A percentile compares a stretch with the other conserved stretches of the same genome.
Evolutionary conservation across 2,888 invertebrate species (phyloP).

Genomic region (Pristionchus arcanus): DNA sequence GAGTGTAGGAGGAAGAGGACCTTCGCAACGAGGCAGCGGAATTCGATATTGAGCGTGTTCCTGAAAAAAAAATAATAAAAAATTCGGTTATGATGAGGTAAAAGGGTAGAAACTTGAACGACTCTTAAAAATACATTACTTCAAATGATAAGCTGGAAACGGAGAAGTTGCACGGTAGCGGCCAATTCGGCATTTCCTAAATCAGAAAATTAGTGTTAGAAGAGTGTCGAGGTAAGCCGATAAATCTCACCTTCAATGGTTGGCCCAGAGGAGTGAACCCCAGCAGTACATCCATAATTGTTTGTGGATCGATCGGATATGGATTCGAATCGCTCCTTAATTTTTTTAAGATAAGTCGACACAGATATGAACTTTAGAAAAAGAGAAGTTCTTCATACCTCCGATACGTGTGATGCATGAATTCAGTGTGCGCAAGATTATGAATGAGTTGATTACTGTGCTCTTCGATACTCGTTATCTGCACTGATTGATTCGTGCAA

Average conservation of each 20-base stretch:
- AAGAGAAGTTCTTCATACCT: neutral
- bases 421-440: neutral
- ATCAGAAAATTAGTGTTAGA: neutral
- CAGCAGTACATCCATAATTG: neutral
- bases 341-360: too few species aligned
- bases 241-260: neutral
- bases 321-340: constrained; percentile 12
- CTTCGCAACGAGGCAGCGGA: neutral
- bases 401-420: neutral
- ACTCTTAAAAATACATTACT: neutral
- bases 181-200: neutral
- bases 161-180: neutral
- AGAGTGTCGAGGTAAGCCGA: neutral
- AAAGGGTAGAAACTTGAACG: neutral
- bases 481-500: neutral
- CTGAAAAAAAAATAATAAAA: neutral
- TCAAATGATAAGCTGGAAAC: neutral
- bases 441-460: neutral
- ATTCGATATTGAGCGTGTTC: neutral
- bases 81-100: neutral
- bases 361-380: too few species aligned
- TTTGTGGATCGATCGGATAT: neutral
- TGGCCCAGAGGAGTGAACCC: neutral
- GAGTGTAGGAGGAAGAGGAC: neutral
- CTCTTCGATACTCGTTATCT: neutral